Conservation (phyloP, 2,888 invertebrate species). For the Trachelus iudaicus region DNA sequence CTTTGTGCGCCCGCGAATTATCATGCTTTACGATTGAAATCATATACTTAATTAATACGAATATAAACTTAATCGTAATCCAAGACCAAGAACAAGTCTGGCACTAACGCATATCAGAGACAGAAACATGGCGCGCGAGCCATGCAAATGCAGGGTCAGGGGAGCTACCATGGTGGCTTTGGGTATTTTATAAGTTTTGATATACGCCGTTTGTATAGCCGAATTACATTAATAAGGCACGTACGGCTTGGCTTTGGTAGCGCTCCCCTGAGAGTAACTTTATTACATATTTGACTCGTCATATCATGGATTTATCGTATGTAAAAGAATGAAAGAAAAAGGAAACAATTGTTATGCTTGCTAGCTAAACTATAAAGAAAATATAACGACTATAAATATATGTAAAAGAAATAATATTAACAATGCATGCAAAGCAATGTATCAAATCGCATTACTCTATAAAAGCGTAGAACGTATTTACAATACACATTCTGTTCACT, state of each 20-base stretch:
- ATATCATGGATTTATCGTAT: constrained; percentile 56
- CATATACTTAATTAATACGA: constrained; percentile 2
- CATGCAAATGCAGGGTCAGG: constrained; percentile 42
- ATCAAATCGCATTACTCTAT: constrained; percentile 62
- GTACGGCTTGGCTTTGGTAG: constrained; percentile 50
- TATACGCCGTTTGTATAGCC: constrained; percentile 59
- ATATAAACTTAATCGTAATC: constrained; percentile 33
- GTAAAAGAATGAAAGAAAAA: constrained; percentile 30
- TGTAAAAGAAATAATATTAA: constrained; percentile 46
- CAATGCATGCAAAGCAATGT: constrained; percentile 62
- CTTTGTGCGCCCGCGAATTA: not conserved
- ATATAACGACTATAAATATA: constrained; percentile 38
- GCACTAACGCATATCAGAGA: constrained; percentile 64
- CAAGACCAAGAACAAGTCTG: constrained; percentile 61
- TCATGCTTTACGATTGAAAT: not conserved
- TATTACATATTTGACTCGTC: constrained; percentile 60
- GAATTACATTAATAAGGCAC: constrained; percentile 47
- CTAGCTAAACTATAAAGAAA: constrained; percentile 48
- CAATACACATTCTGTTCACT: constrained; percentile 58
- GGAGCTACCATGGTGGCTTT: constrained; percentile 55
- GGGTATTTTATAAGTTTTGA: constrained; percentile 65
- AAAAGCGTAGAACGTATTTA: constrained; percentile 47
- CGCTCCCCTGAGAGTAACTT: constrained; percentile 50
- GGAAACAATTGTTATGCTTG: constrained; percentile 60
- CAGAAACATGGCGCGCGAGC: constrained; percentile 35